Evolutionary conservation across 1,140 invertebrate genomes (phyloP), one percentile per base, ranked within the genome.

Genomic region (Drosophila ficusphila): DNA sequence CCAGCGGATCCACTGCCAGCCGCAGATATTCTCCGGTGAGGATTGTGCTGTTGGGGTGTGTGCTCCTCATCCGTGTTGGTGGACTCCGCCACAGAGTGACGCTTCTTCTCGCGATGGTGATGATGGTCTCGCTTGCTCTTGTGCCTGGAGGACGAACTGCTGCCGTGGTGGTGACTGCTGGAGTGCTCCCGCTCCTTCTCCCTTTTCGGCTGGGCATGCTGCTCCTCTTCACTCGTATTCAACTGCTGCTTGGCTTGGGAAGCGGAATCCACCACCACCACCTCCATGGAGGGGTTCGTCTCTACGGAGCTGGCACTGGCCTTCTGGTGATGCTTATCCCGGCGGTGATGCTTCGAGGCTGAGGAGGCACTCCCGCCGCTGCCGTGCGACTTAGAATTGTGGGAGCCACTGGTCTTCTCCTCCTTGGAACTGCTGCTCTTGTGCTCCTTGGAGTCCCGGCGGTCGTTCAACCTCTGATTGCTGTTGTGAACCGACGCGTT

Each of bases 391-490:
- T 82, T 74, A n/a, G 82, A 67, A 29, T 44, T 46, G 31, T 64
- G 41, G 0, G 42, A 62, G 19, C 71, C 68, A 48, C 41, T 36
- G 31, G 8, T 42, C 31, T 89, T 88, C 6, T 88, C 85, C 1
- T 88, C 83, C 36, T 75, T 74, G 33, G 58, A 64, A 52, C 64
- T 56, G 9, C 57, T 53, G 57, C 39, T 60, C 31, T 86, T 76
- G 53, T 91, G 92, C 82, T 97, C 96, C 92, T 96, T 96, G 38
- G 95, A 96, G 76, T 96, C 95, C 29, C 95, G 92, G 23, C 95
- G 92, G 76, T 95, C 94, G 14, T 90, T 77, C 18, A 92, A 29
- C 27, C 73, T 60, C 19, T 81, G 93, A 89, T 71, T 79, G 5
- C 42, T 69, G 41, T 60, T 71, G 3, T 56, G 67, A 11, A 29